Conservation (phyloP, 2,888 invertebrate genomes). For the Campoplex nolae region DNA sequence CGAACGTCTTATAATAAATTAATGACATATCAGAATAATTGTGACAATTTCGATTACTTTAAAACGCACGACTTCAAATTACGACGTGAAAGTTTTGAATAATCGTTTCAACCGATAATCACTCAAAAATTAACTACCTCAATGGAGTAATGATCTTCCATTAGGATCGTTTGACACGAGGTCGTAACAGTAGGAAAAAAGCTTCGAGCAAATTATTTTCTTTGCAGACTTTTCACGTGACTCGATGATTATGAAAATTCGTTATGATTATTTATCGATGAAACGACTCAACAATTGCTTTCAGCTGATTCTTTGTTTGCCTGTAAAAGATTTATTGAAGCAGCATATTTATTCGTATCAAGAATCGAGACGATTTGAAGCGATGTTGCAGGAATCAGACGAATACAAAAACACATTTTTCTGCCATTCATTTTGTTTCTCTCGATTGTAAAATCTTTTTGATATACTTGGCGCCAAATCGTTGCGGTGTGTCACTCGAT, state of each 20-base stretch:
- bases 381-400: background rate
- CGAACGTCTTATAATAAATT: background rate
- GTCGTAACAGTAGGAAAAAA: background rate
- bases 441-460: background rate
- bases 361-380: background rate
- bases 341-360: background rate
- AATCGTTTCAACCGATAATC: background rate
- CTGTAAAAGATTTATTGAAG: background rate
- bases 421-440: too few relatives aligned
- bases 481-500: background rate
- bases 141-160: background rate
- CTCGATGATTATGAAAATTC: background rate
- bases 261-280: background rate
- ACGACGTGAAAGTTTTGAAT: background rate
- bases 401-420: too few relatives aligned
- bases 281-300: background rate
- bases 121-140: background rate
- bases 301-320: background rate
- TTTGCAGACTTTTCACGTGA: background rate
- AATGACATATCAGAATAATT: slow-evolving; percentile 17
- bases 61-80: background rate
- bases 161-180: background rate
- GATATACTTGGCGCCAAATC: background rate
- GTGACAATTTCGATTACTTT: slow-evolving; percentile 15
- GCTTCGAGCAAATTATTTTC: background rate